A percentile compares a stretch with the other conserved stretches of the same genome.
Evolutionary conservation across 2,797 vertebrate genomes (phyloP).

Genomic region (Gallinago solitaria): DNA sequence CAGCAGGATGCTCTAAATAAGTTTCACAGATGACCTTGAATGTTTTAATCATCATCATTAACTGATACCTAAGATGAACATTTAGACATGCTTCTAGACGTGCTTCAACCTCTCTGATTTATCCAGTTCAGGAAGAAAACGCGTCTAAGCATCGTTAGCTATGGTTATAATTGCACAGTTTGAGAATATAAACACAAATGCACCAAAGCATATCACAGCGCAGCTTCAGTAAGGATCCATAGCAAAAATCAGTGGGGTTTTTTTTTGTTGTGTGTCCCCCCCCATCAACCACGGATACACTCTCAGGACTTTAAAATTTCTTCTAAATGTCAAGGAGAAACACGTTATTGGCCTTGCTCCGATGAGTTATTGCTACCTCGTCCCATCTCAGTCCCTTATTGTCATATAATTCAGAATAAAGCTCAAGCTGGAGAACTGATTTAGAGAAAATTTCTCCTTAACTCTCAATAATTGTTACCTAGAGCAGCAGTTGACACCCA

Average conservation of each 20-base stretch:
- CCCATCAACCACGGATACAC: background rate
- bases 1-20: accelerated
- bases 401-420: background rate
- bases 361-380: background rate
- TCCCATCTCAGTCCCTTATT: background rate
- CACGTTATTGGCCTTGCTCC: background rate
- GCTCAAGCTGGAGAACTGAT: background rate
- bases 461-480: background rate
- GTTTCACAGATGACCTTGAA: background rate
- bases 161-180: background rate
- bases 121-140: background rate
- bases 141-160: background rate
- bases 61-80: background rate
- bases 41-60: background rate
- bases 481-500: conserved; percentile 1
- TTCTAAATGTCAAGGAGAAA: background rate
- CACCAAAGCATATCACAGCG: background rate
- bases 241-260: background rate
- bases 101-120: background rate
- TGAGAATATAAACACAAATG: background rate
- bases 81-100: background rate
- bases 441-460: background rate
- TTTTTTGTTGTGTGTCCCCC: too few relatives aligned
- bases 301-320: background rate
- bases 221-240: background rate